Base-by-base conservation (phyloP, 2,888 invertebrate species). In the Actias luna region DNA sequence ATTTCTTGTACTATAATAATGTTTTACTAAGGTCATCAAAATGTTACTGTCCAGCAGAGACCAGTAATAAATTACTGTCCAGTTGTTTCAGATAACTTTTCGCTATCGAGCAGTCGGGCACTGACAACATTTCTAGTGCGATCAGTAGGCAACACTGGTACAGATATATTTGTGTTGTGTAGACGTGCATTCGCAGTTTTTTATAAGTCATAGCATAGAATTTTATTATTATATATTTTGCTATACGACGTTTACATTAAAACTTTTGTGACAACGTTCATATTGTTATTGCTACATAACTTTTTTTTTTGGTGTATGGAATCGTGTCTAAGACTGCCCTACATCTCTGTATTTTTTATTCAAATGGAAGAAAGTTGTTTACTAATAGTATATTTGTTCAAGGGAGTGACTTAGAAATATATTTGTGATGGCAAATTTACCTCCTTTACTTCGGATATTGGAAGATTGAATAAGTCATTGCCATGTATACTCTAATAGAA, bases 341-440 rank as follows among this genome's bases (percentile, higher is more conserved):
- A 91, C 85, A 89, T 91, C 86, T 84, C 77, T 76, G 71, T 75
- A 82, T 76, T 82, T 84, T 81, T 84, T 82, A 80, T 76, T 81
- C 85, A 85, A 90, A 92, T 91, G 90, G 89, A 92, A 88, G 88
- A 88, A 87, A 89, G 84, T 87, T 84, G 79, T 83, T 78, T 81
- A 76, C 78, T 76, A 69, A 72, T 69, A 77, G 76, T 74, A 72
- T 84, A 81, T 83, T 77, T 83, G 75, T 86, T 83, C 76, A 88
- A 74, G 76, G 88, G 80, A 82, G 85, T 87, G 76, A 89, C 89
- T 75, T 88, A 85, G 78, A 62, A 27, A 25, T 67, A 61, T 59
- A 25, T 65, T 71, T 79, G 84, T 82, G 72, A 87, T 89, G 89
- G 84, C 81, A 83, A 71, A 73, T 77, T 71, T 71, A 67, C 65